These are phyloP conservation scores for Eonycteris spelaea DNA, from an alignment of 2,113 vertebrate genomes.

Conservation along the genomic window DNA sequence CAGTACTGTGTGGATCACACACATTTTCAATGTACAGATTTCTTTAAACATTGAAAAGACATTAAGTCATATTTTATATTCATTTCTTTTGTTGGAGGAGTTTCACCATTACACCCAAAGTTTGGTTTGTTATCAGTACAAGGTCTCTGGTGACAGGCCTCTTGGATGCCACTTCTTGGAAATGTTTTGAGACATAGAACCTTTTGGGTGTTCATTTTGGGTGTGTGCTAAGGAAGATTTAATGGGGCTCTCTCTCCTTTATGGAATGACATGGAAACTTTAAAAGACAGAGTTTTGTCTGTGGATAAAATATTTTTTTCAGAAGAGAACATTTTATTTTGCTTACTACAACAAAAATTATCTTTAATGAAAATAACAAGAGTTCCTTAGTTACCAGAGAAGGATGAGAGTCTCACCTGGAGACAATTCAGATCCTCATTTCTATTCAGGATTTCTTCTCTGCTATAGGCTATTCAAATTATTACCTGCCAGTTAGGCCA, in stretches of 20 bases:
- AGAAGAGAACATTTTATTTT: neutral
- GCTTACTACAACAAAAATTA: neutral
- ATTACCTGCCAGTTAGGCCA: slow-evolving; percentile 36
- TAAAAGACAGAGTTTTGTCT: neutral
- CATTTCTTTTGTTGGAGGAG: neutral
- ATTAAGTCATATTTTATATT: neutral
- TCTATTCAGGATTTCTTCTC: slow-evolving; percentile 1
- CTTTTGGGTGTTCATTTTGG: neutral
- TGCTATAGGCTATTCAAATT: slow-evolving; percentile 14
- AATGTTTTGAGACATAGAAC: neutral
- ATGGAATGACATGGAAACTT: neutral
- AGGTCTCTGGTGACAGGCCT: neutral
- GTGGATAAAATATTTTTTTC: neutral
- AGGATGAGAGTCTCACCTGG: neutral
- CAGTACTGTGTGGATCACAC: neutral
- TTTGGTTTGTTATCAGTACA: neutral
- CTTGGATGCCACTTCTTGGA: neutral
- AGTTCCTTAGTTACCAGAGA: slow-evolving; percentile 4
- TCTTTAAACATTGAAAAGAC: neutral
- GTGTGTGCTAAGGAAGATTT: neutral
- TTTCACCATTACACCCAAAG: neutral
- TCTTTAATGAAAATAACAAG: slow-evolving; percentile 20
- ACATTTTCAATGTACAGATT: neutral
- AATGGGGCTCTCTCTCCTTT: neutral
- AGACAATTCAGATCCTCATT: slow-evolving; percentile 21